Evolutionary conservation across 2,797 vertebrate species (phyloP).

Genomic region (Chiroxiphia lanceolata): DNA sequence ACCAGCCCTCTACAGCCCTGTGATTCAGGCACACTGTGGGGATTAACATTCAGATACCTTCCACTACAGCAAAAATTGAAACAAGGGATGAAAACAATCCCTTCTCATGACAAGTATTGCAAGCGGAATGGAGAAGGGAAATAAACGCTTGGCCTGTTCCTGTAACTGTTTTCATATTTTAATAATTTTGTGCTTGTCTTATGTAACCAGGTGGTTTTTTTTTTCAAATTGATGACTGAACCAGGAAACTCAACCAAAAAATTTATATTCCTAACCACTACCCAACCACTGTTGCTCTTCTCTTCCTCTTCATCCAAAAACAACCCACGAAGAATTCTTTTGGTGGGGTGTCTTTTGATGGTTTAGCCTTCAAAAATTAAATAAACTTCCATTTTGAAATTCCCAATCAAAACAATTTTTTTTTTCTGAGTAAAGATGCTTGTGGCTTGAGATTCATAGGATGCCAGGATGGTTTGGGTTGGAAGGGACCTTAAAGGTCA

Average conservation of each 20-base stretch:
- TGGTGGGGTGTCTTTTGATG: background rate
- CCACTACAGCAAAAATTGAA: background rate
- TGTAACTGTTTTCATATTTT: background rate
- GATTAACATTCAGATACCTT: background rate
- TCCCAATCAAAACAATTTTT: background rate
- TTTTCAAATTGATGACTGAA: background rate
- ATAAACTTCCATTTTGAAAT: background rate
- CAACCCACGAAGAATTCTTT: background rate
- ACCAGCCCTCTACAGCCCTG: background rate
- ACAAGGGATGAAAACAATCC: background rate
- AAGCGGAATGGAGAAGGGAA: background rate
- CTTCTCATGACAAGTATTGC: background rate
- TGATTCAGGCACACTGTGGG: background rate
- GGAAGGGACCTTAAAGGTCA: too few relatives aligned
- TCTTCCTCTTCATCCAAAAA: background rate
- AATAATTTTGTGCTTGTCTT: background rate
- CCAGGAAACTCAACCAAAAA: background rate
- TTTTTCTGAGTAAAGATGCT: background rate
- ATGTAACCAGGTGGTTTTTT: background rate
- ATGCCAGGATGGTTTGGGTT: background rate
- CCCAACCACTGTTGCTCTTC: background rate
- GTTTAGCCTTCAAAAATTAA: background rate
- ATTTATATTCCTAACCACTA: background rate
- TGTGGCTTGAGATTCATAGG: background rate
- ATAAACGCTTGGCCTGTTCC: background rate